Percentiles rank a stretch among this genome's conserved stretches.
Conservation (phyloP, 2,888 invertebrate genomes). For the Tenthredo mesomela region DNA sequence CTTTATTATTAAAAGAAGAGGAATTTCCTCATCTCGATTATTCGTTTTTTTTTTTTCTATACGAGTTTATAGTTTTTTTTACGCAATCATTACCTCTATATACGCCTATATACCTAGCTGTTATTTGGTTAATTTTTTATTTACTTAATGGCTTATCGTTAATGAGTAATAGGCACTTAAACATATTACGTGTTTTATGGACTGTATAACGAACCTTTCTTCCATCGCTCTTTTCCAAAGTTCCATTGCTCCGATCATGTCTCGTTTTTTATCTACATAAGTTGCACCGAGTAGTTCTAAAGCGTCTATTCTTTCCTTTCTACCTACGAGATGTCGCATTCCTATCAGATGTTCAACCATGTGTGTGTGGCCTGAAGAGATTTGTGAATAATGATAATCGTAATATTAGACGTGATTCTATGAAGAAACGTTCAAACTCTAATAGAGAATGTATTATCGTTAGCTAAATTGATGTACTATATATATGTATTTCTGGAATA, state of each 20-base stretch:
- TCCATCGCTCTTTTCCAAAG: constrained; percentile 96
- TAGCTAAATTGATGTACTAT: background rate
- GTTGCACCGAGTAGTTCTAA: constrained; percentile 96
- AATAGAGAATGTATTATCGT: too few species aligned
- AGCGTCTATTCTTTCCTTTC: constrained; percentile 92
- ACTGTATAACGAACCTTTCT: constrained; percentile 83
- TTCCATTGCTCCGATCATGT: constrained; percentile 93
- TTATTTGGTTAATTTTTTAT: background rate
- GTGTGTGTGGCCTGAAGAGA: constrained; percentile 87
- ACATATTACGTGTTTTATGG: background rate
- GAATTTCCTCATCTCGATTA: background rate
- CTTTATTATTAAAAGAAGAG: background rate
- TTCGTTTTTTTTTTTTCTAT: background rate
- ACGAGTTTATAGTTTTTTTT: background rate
- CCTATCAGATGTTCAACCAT: constrained; percentile 94
- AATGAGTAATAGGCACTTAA: background rate
- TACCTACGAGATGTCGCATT: constrained; percentile 83
- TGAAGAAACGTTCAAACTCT: too few species aligned
- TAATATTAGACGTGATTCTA: background rate
- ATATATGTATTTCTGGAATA: background rate
- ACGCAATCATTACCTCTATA: background rate
- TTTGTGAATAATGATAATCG: background rate
- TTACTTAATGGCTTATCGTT: background rate
- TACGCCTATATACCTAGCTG: too few species aligned
- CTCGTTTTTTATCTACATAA: constrained; percentile 97